These are phyloP conservation scores for Zaprionus kolodkinae DNA, from an alignment of 1,140 invertebrate genomes.

Conservation along the genomic window DNA sequence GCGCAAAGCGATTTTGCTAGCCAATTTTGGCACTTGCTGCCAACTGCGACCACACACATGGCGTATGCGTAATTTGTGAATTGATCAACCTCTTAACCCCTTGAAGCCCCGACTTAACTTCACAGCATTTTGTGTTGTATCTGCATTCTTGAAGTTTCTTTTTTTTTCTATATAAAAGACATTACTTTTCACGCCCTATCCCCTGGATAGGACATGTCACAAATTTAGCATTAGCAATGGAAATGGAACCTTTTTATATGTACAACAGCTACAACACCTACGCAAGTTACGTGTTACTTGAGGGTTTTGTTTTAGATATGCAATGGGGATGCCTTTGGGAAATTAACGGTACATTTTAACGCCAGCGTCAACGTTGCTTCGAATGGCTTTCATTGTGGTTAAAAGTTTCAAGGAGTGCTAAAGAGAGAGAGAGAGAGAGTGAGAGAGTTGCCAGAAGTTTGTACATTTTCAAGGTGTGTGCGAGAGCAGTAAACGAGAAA, in stretches of 20 bases:
- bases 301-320: slow-evolving; percentile 64
- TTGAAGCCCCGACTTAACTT: background rate
- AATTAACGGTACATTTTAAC: slow-evolving; percentile 71
- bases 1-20: slow-evolving; percentile 49
- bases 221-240: slow-evolving; percentile 3
- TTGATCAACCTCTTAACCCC: slow-evolving; percentile 14
- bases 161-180: background rate
- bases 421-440: background rate
- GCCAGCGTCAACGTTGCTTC: slow-evolving; percentile 45
- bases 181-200: slow-evolving; percentile 5
- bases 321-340: slow-evolving; percentile 67
- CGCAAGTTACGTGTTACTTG: slow-evolving; percentile 30
- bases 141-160: background rate
- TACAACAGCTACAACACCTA: slow-evolving; percentile 28
- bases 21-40: slow-evolving; percentile 52
- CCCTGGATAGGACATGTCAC: background rate
- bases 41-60: slow-evolving; percentile 17
- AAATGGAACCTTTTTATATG: background rate
- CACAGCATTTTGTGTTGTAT: background rate
- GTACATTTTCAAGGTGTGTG: slow-evolving; percentile 41
- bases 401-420: slow-evolving; percentile 3
- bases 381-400: slow-evolving; percentile 51
- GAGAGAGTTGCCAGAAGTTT: slow-evolving; percentile 10
- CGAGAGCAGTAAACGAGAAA: slow-evolving; percentile 5
- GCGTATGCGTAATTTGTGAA: slow-evolving; percentile 59